Conservation (phyloP, 2,113 vertebrate species). For the Tragelaphus buxtoni region DNA sequence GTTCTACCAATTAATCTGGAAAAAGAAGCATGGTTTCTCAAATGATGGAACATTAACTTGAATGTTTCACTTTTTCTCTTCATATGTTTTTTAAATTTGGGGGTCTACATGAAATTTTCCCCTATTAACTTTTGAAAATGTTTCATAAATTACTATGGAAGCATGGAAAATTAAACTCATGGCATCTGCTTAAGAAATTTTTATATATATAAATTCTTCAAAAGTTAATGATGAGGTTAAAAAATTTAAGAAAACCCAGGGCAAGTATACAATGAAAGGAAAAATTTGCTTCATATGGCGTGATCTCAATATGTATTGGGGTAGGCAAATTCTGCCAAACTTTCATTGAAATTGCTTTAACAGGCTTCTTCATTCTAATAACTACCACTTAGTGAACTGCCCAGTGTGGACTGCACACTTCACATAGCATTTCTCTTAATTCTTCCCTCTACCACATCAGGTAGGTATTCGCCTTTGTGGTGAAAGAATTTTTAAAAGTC, state of each 20-base stretch:
- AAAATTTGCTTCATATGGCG: not conserved
- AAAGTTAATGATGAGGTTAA: slow-evolving; percentile 21
- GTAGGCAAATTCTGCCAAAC: not conserved
- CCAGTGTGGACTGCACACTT: not conserved
- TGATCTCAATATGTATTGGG: not conserved
- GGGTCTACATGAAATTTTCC: slow-evolving; percentile 41
- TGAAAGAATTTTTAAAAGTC: not conserved
- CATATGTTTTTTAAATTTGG: not conserved
- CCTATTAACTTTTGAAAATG: slow-evolving; percentile 44
- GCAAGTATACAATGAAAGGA: slow-evolving; percentile 4
- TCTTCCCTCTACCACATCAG: not conserved
- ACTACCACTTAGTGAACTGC: not conserved
- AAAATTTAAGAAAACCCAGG: not conserved
- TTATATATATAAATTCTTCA: slow-evolving; percentile 54
- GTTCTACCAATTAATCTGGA: slow-evolving; percentile 25
- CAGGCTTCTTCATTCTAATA: not conserved
- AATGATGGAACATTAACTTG: slow-evolving; percentile 35
- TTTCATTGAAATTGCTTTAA: not conserved
- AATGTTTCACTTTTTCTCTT: not conserved
- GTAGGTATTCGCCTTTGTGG: not conserved
- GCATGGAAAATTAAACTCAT: slow-evolving; percentile 50
- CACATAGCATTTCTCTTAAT: not conserved
- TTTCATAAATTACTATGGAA: slow-evolving; percentile 64
- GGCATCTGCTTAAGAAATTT: slow-evolving; percentile 52
- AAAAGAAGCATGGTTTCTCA: slow-evolving; percentile 39